Evolutionary conservation across 2,113 vertebrate genomes (phyloP).

Genomic region (Callionymus lyra): DNA sequence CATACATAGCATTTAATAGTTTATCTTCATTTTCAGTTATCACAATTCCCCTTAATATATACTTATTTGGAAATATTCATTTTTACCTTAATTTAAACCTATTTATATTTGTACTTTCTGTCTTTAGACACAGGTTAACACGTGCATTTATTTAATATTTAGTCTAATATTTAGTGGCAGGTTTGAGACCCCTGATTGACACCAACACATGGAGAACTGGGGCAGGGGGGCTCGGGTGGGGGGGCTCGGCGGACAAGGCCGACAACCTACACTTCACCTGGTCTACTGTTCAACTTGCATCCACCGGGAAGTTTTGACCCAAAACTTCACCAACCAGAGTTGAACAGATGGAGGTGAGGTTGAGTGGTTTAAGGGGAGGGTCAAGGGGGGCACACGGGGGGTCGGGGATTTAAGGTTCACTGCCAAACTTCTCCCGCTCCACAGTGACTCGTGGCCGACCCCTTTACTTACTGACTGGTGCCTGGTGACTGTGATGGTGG

Average conservation of each 20-base stretch:
- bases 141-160: too few species aligned
- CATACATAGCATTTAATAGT: too few species aligned
- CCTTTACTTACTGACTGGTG: slow-evolving; percentile 68
- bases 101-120: too few species aligned
- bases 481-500: slow-evolving; percentile 67
- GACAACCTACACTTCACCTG: slow-evolving; percentile 12
- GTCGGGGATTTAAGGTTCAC: slow-evolving; percentile 19
- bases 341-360: slow-evolving; percentile 39
- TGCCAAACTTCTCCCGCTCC: slow-evolving; percentile 18
- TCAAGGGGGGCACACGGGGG: slow-evolving; percentile 23
- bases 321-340: slow-evolving; percentile 46
- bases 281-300: slow-evolving; percentile 21
- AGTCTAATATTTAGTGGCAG: too few species aligned
- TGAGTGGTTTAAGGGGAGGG: slow-evolving; percentile 26
- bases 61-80: too few species aligned
- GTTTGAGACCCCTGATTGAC: too few species aligned
- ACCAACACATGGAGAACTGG: slow-evolving; percentile 22
- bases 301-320: slow-evolving; percentile 7
- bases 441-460: slow-evolving; percentile 39
- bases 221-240: slow-evolving; percentile 24
- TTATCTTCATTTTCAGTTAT: too few species aligned
- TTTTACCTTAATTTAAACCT: slow-evolving; percentile 4
- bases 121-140: too few species aligned
- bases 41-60: too few species aligned
- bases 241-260: too few species aligned